A percentile compares a stretch with the other conserved stretches of the same genome.
Evolutionary conservation across 2,888 invertebrate genomes (phyloP).

Genomic region (Pammene aurita): DNA sequence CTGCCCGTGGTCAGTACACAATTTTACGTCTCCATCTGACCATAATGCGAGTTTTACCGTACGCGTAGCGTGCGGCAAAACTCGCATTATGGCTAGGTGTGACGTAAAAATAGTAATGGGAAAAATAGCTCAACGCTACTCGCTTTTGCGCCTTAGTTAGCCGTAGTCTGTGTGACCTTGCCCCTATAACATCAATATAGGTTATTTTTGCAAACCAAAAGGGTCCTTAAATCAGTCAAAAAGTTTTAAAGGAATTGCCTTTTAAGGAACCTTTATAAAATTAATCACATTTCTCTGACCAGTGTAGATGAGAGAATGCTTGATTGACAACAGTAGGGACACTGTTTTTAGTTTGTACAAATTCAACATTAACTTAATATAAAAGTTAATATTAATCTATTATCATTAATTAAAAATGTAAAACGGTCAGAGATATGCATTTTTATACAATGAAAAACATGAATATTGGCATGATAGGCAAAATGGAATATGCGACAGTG

Average conservation of each 20-base stretch:
- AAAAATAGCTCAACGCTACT: too few relatives aligned
- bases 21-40: too few relatives aligned
- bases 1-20: too few relatives aligned
- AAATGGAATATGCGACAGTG: constrained; percentile 14
- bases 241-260: neutral
- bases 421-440: constrained; percentile 1
- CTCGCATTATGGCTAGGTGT: too few relatives aligned
- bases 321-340: too few relatives aligned
- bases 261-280: neutral
- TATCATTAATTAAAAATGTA: neutral
- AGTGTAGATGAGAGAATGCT: neutral
- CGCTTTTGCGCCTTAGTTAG: too few relatives aligned
- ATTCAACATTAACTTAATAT: too few relatives aligned
- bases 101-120: too few relatives aligned
- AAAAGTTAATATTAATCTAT: too few relatives aligned
- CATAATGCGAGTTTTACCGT: too few relatives aligned
- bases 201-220: neutral
- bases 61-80: too few relatives aligned
- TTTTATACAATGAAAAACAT: constrained; percentile 1
- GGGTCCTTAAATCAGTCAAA: neutral
- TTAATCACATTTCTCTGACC: constrained; percentile 3
- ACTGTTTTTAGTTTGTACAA: too few relatives aligned
- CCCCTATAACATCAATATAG: neutral
- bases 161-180: neutral
- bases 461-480: constrained; percentile 7